Evolutionary conservation across 1,140 invertebrate genomes (phyloP).

Genomic region (Ptiloglossa arizonensis): DNA sequence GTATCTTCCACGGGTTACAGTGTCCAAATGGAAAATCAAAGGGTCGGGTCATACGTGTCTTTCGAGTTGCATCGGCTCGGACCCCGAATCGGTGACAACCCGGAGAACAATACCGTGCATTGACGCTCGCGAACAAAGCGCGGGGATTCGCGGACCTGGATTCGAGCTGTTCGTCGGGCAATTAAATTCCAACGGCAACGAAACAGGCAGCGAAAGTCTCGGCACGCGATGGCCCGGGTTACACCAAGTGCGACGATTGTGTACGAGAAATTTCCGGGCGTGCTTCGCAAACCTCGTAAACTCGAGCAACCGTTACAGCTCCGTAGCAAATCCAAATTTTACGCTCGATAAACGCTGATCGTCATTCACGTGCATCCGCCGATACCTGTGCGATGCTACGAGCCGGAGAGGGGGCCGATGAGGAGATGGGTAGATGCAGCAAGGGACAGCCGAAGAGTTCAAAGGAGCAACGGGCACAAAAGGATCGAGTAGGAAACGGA

Average conservation of each 20-base stretch:
- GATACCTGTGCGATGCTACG: conserved; percentile 10
- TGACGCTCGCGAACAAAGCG: too few relatives aligned
- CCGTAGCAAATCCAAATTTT: conserved; percentile 52
- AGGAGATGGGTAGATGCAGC: too few relatives aligned
- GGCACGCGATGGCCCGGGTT: neutral
- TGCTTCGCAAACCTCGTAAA: conserved; percentile 50
- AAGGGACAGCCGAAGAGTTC: too few relatives aligned
- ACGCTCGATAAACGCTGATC: conserved; percentile 57
- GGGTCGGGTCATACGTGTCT: neutral
- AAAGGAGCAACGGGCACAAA: conserved; percentile 1
- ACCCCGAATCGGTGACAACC: too few relatives aligned
- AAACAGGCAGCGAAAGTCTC: neutral
- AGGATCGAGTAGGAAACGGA: neutral
- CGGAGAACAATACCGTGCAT: too few relatives aligned
- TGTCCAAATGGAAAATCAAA: too few relatives aligned
- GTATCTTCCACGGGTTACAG: too few relatives aligned
- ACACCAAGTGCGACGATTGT: neutral
- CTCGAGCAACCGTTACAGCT: conserved; percentile 28
- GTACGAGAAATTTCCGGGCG: conserved; percentile 13
- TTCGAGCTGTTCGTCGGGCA: conserved; percentile 37
- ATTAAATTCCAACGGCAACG: conserved; percentile 39
- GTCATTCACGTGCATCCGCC: conserved; percentile 22
- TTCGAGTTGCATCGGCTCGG: too few relatives aligned
- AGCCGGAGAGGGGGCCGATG: too few relatives aligned
- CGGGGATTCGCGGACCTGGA: neutral